A percentile compares a stretch with the other conserved stretches of the same genome.
Evolutionary conservation across 2,888 invertebrate species (phyloP).

Genomic region (Pyrocoelia pectoralis): DNA sequence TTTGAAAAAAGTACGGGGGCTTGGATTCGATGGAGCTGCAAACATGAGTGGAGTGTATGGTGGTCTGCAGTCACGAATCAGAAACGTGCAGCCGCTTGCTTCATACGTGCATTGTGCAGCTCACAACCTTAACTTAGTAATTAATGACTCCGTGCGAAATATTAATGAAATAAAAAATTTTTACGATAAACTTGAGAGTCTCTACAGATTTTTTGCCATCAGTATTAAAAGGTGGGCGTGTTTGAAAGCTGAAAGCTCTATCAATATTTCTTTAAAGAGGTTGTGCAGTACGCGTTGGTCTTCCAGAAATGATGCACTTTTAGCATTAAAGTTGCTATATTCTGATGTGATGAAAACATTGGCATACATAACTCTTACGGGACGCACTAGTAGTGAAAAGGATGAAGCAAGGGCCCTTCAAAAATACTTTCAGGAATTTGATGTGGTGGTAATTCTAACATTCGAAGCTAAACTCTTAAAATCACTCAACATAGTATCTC

Average conservation of each 20-base stretch:
- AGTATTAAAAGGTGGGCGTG: neutral
- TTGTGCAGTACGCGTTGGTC: constrained; percentile 6
- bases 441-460: neutral
- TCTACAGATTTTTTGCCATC: neutral
- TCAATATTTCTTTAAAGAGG: neutral
- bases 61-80: neutral
- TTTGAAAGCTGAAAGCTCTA: no score
- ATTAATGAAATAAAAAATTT: neutral
- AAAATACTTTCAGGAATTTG: neutral
- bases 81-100: neutral
- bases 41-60: neutral
- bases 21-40: neutral
- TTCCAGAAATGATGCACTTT: neutral
- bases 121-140: neutral
- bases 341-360: neutral
- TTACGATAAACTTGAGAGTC: neutral
- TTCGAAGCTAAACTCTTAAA: neutral
- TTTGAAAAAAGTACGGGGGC: neutral
- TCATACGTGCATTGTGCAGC: neutral
- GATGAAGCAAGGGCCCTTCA: neutral
- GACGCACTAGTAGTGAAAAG: neutral
- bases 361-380: neutral
- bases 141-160: neutral
- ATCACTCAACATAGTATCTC: neutral
- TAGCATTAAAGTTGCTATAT: neutral